phyloP scores from a whole-genome alignment of 1,140 invertebrate genomes.

The Pseudomyrmex concolor region DNA sequence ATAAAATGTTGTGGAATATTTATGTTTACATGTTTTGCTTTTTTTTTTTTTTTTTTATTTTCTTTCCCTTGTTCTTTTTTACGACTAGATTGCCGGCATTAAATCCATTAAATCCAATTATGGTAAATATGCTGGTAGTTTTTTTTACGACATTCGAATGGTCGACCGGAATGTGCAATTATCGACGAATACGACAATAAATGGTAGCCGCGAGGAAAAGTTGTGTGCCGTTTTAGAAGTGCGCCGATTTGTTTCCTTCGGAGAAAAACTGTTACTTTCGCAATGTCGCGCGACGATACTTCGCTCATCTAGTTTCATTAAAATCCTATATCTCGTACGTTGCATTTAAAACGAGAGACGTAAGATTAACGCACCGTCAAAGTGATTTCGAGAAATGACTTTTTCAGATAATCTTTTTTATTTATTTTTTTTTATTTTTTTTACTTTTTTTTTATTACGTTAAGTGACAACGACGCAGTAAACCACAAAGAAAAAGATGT shows the following conservation, averaged over 20 bases:
- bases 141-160: constrained; percentile 60
- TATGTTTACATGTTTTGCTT: background rate
- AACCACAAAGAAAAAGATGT: constrained; percentile 5
- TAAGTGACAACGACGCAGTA: background rate
- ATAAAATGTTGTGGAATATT: too few species aligned
- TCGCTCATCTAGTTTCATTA: background rate
- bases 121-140: constrained; percentile 16
- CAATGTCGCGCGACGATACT: constrained; percentile 30
- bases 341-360: background rate
- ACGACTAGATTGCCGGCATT: background rate
- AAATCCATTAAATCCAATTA: constrained; percentile 53
- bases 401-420: too few species aligned
- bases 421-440: background rate
- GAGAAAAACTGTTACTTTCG: constrained; percentile 66
- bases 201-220: constrained; percentile 62
- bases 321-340: background rate
- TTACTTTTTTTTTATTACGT: background rate
- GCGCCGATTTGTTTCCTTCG: constrained; percentile 57
- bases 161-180: constrained; percentile 63
- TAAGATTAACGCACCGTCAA: background rate
- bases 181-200: constrained; percentile 70
- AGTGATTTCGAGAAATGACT: background rate
- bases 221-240: constrained; percentile 63
- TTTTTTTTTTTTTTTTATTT: constrained; percentile 6
- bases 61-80: constrained; percentile 4